These are phyloP conservation scores for Fulmarus glacialis DNA, from an alignment of 2,113 vertebrate species.

Conservation along the genomic window DNA sequence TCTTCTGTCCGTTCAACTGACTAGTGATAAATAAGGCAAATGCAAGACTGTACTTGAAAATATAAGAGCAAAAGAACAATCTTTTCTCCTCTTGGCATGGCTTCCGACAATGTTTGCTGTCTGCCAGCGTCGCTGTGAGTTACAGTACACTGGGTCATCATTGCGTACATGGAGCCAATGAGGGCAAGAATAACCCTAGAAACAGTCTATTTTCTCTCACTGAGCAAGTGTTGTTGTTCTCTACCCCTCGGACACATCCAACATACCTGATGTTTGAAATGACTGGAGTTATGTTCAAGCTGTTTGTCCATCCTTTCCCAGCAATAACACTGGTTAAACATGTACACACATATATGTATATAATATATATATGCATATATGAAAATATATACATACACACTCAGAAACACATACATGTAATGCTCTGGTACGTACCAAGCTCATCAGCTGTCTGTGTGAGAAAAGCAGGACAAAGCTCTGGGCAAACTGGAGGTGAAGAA, in stretches of 20 bases:
- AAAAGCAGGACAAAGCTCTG: background rate
- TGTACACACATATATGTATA: accelerated
- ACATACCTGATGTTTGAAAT: background rate
- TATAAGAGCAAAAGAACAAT: background rate
- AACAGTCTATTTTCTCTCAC: background rate
- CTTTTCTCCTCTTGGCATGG: background rate
- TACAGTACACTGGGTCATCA: background rate
- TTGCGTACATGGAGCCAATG: background rate
- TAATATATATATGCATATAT: background rate
- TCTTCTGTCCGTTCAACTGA: background rate
- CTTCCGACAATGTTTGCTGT: background rate
- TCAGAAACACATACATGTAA: background rate
- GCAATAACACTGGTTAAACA: background rate
- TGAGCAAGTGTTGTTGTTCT: background rate
- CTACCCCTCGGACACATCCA: background rate
- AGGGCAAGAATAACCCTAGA: background rate
- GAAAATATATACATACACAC: no score
- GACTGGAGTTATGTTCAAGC: background rate
- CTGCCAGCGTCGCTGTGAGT: background rate
- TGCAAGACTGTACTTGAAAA: background rate
- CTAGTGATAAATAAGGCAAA: background rate
- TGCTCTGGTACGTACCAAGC: background rate
- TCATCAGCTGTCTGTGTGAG: background rate
- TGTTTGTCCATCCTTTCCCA: background rate
- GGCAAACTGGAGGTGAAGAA: background rate